Conservation (phyloP, 2,113 vertebrate genomes). For the Clarias batrachus region DNA sequence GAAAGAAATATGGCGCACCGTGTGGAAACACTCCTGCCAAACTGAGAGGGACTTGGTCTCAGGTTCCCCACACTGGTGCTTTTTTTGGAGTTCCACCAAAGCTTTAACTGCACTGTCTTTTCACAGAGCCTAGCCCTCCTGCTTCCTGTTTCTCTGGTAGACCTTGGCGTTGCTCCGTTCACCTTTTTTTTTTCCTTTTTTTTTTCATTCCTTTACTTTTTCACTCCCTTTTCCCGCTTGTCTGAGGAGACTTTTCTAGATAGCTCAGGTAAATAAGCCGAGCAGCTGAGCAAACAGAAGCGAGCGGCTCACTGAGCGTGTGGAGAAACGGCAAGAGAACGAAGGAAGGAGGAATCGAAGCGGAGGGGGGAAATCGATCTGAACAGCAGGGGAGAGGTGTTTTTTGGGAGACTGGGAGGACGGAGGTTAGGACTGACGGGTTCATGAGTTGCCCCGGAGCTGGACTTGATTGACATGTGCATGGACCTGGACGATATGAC, state of each 20-base stretch:
- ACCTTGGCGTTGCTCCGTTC: constrained; percentile 75
- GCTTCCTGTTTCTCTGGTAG: constrained; percentile 80
- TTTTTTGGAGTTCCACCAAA: constrained; percentile 78
- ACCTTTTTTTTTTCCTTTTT: constrained; percentile 39
- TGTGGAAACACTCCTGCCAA: constrained; percentile 15
- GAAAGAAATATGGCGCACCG: constrained; percentile 38
- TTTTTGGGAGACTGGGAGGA: constrained; percentile 17
- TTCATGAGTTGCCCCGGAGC: background rate
- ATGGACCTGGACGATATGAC: background rate
- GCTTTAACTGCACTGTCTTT: constrained; percentile 75
- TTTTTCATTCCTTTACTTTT: constrained; percentile 8
- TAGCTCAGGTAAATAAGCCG: constrained; percentile 89
- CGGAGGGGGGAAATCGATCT: constrained; percentile 27
- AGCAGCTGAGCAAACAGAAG: constrained; percentile 94
- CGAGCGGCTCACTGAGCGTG: constrained; percentile 69
- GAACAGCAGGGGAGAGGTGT: constrained; percentile 11
- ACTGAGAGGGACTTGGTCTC: constrained; percentile 66
- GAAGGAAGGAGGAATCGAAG: constrained; percentile 34
- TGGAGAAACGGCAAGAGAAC: constrained; percentile 18
- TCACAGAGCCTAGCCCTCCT: constrained; percentile 74
- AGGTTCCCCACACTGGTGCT: constrained; percentile 77
- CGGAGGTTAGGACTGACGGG: background rate
- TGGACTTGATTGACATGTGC: constrained; percentile 12
- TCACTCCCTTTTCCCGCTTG: constrained; percentile 73
- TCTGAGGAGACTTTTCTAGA: constrained; percentile 84